These are phyloP conservation scores for Athalia circularis DNA, from an alignment of 2,888 invertebrate genomes.

Conservation along the genomic window DNA sequence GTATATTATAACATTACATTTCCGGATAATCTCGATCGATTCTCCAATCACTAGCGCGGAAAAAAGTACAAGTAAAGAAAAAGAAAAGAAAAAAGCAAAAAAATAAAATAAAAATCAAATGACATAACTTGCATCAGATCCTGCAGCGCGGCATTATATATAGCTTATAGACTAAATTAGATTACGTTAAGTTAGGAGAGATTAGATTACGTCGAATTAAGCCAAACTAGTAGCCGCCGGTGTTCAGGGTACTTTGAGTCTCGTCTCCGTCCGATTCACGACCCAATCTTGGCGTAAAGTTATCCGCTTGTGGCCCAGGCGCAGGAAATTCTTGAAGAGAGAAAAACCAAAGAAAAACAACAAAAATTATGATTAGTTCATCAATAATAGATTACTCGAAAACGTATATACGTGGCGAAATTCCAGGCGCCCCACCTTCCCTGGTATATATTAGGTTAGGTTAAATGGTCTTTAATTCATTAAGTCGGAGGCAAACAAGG, in stretches of 20 bases:
- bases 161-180: constrained; percentile 6
- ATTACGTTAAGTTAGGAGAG: not conserved
- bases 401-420: not conserved
- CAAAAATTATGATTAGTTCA: not conserved
- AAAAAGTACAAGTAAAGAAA: too few species aligned
- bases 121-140: not conserved
- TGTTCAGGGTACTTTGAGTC: constrained; percentile 30
- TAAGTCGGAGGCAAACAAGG: constrained; percentile 35
- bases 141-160: not conserved
- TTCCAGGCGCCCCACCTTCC: too few species aligned
- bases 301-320: constrained; percentile 58
- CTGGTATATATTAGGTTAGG: constrained; percentile 9
- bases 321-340: constrained; percentile 52
- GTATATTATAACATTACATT: not conserved
- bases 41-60: too few species aligned
- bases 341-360: not conserved
- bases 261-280: constrained; percentile 64
- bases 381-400: not conserved
- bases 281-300: constrained; percentile 68
- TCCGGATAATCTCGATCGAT: too few species aligned
- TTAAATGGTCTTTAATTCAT: constrained; percentile 34
- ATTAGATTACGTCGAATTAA: constrained; percentile 13
- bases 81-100: too few species aligned
- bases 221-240: constrained; percentile 25
- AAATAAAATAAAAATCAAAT: too few species aligned